Evolutionary conservation across 1,140 invertebrate genomes (phyloP), one percentile per base, ranked within the genome.

Genomic region (Caenorhabditis inopinata): DNA sequence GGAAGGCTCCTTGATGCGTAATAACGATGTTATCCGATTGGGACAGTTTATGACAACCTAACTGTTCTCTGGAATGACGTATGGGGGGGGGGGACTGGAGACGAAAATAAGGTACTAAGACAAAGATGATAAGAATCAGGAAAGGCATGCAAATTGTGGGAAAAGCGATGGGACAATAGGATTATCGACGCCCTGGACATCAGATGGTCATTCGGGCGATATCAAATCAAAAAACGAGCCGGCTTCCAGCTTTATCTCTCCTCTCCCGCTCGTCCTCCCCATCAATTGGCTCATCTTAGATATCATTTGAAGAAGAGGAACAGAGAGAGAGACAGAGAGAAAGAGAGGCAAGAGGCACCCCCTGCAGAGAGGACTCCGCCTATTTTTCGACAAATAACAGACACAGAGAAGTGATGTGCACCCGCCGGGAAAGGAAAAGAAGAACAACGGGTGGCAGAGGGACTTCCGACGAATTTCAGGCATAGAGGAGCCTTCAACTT

Each of bases 351-450:
- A 32, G 14, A 68, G 58, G 58, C n/a, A 32, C 29, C 29, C 32
- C 16, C 32, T 68, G n/a, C n/a, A n/a, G n/a, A n/a, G n/a, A n/a
- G 21, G 32, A 18, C 5, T 21, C 58, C 58, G 58, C 58, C 58
- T 16, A 68, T 32, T 68, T 68, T 68, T 68, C 38, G 58, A 68
- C 58, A 68, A 68, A 68, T 68, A 68, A 68, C 58, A 68, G 58
- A 21, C 32, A 68, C 58, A 29, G 35, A 29, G 27, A 32, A 29
- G n/a, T 32, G 51, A 16, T 29, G n/a, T n/a, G 21, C 51, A 11
- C 25, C 21, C 49, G 21, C 49, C 27, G 25, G 51, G n/a, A 68
- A 68, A 68, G 58, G 58, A 68, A 68, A 42, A 7, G 38, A 14
- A 7, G 38, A n/a, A n/a, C n/a, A n/a, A n/a, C n/a, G n/a, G n/a